Evolutionary conservation across 2,113 vertebrate genomes (phyloP).

Genomic region (Stigmatopora argus): DNA sequence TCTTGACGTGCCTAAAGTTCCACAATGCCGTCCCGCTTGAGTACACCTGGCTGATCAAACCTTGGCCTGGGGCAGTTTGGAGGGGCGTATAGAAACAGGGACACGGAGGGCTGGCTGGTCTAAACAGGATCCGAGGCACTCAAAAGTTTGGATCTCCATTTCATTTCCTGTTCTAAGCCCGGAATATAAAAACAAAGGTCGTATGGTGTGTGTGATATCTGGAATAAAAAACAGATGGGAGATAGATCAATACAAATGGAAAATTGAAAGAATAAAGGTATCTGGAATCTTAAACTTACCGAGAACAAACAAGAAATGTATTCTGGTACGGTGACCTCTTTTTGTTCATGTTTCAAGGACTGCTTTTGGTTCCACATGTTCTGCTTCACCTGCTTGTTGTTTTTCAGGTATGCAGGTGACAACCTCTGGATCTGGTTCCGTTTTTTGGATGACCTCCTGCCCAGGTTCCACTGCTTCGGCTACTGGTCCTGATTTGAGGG

Average conservation of each 20-base stretch:
- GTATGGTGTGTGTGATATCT: constrained; percentile 40
- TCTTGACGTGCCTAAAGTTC: constrained; percentile 11
- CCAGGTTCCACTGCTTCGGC: background rate
- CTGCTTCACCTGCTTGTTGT: background rate
- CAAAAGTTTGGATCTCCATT: constrained; percentile 50
- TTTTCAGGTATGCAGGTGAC: background rate
- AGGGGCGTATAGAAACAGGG: background rate
- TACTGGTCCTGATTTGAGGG: background rate
- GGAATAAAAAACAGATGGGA: constrained; percentile 19
- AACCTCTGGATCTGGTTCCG: background rate
- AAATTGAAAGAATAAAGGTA: no score
- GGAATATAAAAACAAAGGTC: constrained; percentile 33
- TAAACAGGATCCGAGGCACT: constrained; percentile 55
- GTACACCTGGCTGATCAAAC: background rate
- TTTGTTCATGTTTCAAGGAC: background rate
- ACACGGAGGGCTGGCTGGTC: background rate
- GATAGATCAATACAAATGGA: constrained; percentile 3
- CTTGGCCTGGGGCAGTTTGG: background rate
- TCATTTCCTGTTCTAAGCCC: constrained; percentile 39
- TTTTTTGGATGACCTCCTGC: background rate
- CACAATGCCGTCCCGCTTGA: background rate
- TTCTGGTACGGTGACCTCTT: background rate
- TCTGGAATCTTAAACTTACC: constrained; percentile 30
- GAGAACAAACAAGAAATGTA: constrained; percentile 13
- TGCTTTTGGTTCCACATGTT: background rate